phyloP scores from a whole-genome alignment of 2,113 vertebrate genomes.

The Leptocoma aspasia region DNA sequence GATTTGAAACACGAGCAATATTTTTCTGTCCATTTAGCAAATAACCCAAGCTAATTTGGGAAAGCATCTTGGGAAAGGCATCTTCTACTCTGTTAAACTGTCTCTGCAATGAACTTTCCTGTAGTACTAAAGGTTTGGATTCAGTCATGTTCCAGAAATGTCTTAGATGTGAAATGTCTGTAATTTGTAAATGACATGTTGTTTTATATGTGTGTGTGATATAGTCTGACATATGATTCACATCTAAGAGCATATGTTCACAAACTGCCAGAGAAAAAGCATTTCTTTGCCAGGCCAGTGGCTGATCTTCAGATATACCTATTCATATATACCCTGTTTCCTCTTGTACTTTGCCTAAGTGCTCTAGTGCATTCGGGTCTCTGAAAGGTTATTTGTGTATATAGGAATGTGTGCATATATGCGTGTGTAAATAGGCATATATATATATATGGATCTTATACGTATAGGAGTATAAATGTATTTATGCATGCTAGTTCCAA shows the following conservation, averaged over 20 bases:
- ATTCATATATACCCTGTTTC: background rate
- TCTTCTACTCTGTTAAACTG: background rate
- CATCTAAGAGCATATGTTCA: background rate
- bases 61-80: background rate
- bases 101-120: background rate
- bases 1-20: rapidly evolving
- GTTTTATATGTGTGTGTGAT: background rate
- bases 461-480: background rate
- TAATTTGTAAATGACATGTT: background rate
- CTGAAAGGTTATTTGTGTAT: background rate
- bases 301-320: background rate
- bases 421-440: background rate
- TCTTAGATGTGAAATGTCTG: background rate
- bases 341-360: background rate
- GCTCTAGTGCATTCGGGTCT: background rate
- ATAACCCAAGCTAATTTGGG: background rate
- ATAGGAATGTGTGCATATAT: background rate
- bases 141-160: background rate
- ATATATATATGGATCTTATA: background rate
- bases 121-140: background rate
- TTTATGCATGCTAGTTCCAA: background rate
- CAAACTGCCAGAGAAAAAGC: background rate
- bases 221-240: background rate
- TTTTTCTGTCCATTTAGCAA: background rate
- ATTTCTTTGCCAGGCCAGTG: background rate